Conservation (phyloP, 2,888 invertebrate species). For the Falcaria lacertinaria region DNA sequence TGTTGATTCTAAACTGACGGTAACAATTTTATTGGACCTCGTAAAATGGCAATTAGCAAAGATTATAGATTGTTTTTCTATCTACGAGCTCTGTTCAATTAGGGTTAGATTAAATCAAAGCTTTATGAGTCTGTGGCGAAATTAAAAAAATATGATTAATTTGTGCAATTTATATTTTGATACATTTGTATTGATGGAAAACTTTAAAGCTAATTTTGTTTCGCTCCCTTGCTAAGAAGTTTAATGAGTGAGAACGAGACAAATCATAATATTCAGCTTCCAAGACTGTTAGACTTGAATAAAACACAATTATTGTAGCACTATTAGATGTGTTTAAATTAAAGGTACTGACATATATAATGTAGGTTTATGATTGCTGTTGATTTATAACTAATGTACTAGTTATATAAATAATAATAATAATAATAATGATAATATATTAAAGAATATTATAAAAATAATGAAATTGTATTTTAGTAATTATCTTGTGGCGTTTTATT, state of each 20-base stretch:
- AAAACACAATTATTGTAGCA: neutral
- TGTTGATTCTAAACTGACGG: too few relatives aligned
- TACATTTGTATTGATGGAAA: too few relatives aligned
- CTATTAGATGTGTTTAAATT: neutral
- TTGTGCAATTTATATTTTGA: too few relatives aligned
- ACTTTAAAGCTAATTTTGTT: neutral
- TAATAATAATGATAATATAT: slow-evolving; percentile 23
- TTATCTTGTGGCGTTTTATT: slow-evolving; percentile 9
- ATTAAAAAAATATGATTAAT: too few relatives aligned
- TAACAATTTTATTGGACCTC: too few relatives aligned
- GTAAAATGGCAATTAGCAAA: too few relatives aligned
- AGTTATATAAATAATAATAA: slow-evolving; percentile 32
- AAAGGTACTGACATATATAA: slow-evolving; percentile 10
- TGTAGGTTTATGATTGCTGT: slow-evolving; percentile 17
- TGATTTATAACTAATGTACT: slow-evolving; percentile 26
- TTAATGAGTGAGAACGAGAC: neutral
- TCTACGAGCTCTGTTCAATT: too few relatives aligned
- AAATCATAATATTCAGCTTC: neutral
- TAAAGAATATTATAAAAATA: slow-evolving; percentile 37
- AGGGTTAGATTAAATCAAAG: too few relatives aligned
- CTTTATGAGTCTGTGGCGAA: too few relatives aligned
- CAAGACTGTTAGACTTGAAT: neutral
- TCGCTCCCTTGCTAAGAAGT: neutral
- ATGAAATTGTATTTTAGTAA: slow-evolving; percentile 39
- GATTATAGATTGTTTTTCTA: too few relatives aligned